A percentile compares a stretch with the other conserved stretches of the same genome.
phyloP scores from a whole-genome alignment of 2,797 vertebrate species.

The Sternarchorhynchus goeldii region DNA sequence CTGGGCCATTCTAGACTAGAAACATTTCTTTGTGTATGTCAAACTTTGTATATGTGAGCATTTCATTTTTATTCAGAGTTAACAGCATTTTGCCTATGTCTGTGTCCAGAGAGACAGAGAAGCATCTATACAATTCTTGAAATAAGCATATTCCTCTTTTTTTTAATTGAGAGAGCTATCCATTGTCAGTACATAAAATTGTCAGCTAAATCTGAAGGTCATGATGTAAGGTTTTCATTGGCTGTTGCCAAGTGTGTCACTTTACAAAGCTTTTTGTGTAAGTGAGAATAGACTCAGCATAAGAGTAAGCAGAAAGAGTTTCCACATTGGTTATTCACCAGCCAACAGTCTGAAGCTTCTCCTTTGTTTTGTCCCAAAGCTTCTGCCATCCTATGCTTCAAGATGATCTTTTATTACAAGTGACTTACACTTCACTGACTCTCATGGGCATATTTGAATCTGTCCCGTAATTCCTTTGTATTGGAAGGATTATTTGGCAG shows the following conservation, averaged over 20 bases:
- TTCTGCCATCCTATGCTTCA: background rate
- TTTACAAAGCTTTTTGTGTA: background rate
- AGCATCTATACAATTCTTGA: constrained; percentile 63
- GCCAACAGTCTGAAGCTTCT: background rate
- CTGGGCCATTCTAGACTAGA: background rate
- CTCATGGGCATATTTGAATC: background rate
- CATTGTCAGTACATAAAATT: constrained; percentile 55
- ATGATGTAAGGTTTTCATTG: constrained; percentile 70
- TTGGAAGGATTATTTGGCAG: background rate
- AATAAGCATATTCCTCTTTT: constrained; percentile 64
- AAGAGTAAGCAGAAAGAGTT: background rate
- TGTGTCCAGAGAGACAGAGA: constrained; percentile 36
- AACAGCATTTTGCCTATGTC: constrained; percentile 10
- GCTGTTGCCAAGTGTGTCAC: constrained; percentile 37
- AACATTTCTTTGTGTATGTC: background rate
- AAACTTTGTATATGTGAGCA: background rate
- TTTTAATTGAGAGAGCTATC: constrained; percentile 67
- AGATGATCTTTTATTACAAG: background rate
- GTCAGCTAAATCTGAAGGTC: constrained; percentile 60
- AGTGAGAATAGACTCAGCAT: background rate
- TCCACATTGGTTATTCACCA: constrained; percentile 4
- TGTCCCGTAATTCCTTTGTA: background rate
- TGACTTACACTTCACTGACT: background rate
- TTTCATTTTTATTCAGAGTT: constrained; percentile 1
- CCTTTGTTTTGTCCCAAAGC: background rate